Base-by-base conservation (phyloP, 2,797 vertebrate genomes). In the Microcaecilia unicolor region DNA sequence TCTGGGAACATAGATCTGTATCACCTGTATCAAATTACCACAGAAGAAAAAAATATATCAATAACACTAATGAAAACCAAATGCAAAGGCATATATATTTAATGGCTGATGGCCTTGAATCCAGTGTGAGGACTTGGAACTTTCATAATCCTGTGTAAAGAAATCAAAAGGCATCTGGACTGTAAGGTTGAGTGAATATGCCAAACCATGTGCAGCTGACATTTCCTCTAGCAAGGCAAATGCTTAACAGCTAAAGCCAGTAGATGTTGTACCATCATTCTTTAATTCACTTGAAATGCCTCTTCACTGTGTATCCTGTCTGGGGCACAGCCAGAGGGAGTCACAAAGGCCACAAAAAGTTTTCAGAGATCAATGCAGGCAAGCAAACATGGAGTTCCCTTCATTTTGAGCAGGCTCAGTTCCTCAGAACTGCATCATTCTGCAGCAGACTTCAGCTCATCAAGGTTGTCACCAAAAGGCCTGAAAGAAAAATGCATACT, bases 361-460 rank as follows among this genome's bases (percentile, higher is more conserved):
- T 34, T 18, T 44, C 37, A 18, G 45, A 55, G 31, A 17, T 63
- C 51, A 25, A 20, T 28, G 24, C 23, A 18, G 40, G 37, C 7
- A 53, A 41, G 56, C 33, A 40, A 37, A 23, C n/a, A n/a, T n/a
- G 2, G 26, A 1, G 1, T 31, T 19, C 49, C 47, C 45, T 31
- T 38, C 27, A 1, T 2, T 16, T 15, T 42, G 24, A 11, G 9
- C 2, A 9, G 6, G 31, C 9, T 9, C 12, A 26, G 13, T 15
- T 18, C 9, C n/a, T 19, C 25, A n/a, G n/a, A 25, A 23, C 11
- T 41, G 24, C 2, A 10, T 83, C 70, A 82, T 13, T 81, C 72
- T 9, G 36, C 31, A 5, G 65, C 51, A 28, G 26, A 55, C 20
- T 79, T 82, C 6, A 55, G 14, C 33, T 84, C 83, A 40, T 81